phyloP scores from a whole-genome alignment of 2,113 vertebrate species.

The Capreolus pygargus region DNA sequence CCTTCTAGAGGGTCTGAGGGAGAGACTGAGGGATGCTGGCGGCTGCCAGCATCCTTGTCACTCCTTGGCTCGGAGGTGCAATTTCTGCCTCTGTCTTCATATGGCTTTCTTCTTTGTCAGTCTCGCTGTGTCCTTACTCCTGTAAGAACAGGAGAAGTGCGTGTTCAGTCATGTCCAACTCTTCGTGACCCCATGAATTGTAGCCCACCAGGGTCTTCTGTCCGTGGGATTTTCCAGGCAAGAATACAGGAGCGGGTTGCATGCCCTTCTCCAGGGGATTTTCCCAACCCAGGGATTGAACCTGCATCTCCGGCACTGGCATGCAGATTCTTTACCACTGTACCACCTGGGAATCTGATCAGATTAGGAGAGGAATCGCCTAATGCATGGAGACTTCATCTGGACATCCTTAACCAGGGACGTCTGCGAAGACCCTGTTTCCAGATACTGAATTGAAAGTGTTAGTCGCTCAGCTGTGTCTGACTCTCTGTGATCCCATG shows the following conservation, averaged over 20 bases:
- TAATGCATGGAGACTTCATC: neutral
- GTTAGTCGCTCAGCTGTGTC: neutral
- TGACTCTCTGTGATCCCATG: neutral
- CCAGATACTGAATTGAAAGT: neutral
- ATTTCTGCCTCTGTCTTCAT: neutral
- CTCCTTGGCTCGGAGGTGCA: neutral
- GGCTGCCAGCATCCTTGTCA: neutral
- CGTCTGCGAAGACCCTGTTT: neutral
- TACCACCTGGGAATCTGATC: neutral
- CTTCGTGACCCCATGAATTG: neutral
- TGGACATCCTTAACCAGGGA: neutral
- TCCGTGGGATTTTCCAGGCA: neutral
- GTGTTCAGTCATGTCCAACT: neutral
- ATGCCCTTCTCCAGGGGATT: neutral
- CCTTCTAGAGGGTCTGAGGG: neutral
- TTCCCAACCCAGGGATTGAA: neutral
- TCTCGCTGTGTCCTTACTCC: neutral
- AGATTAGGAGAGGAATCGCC: neutral
- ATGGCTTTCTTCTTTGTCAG: neutral
- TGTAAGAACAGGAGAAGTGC: accelerated
- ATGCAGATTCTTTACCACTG: neutral
- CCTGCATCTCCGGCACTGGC: neutral
- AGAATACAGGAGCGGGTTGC: neutral
- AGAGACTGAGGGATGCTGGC: too few relatives aligned
- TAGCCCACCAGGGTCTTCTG: neutral